Percentiles rank a stretch among this genome's conserved stretches.
These are phyloP conservation scores for Galerucella pusilla DNA, from an alignment of 2,888 invertebrate species.

Conservation along the genomic window DNA sequence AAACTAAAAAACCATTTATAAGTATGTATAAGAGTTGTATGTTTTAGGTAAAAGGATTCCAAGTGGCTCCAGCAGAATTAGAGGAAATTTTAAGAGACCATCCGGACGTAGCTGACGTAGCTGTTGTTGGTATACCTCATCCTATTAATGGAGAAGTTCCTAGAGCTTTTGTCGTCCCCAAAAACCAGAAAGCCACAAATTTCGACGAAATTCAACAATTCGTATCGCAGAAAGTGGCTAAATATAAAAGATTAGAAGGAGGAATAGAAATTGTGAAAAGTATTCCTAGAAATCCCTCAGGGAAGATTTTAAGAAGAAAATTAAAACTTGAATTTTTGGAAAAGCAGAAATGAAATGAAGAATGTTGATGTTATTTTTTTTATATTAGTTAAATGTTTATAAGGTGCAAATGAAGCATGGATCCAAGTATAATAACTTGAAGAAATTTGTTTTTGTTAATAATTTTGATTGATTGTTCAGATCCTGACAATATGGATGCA, in stretches of 20 bases:
- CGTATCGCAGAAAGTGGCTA: conserved; percentile 75
- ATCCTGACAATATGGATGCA: no score
- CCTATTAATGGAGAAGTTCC: conserved; percentile 78
- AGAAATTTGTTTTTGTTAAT: no score
- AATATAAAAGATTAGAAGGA: conserved; percentile 77
- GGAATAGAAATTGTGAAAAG: conserved; percentile 68
- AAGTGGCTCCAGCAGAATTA: conserved; percentile 91
- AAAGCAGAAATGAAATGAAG: not conserved
- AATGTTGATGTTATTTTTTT: no score
- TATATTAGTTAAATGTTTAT: no score
- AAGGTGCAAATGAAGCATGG: no score
- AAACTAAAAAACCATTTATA: no score
- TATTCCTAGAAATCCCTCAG: conserved; percentile 71
- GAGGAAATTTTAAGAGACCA: conserved; percentile 79
- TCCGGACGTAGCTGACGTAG: conserved; percentile 81
- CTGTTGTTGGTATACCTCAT: conserved; percentile 83
- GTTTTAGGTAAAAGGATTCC: conserved; percentile 58
- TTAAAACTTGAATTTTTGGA: conserved; percentile 20
- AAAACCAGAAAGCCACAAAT: conserved; percentile 59
- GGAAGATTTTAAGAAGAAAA: conserved; percentile 70
- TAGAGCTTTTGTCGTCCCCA: conserved; percentile 76
- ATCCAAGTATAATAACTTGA: no score
- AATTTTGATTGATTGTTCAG: no score
- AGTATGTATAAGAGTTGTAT: no score
- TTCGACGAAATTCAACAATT: conserved; percentile 72